Percentiles rank a stretch among this genome's conserved stretches.
phyloP scores from a whole-genome alignment of 2,113 vertebrate species.

The Chaetops frenatus region DNA sequence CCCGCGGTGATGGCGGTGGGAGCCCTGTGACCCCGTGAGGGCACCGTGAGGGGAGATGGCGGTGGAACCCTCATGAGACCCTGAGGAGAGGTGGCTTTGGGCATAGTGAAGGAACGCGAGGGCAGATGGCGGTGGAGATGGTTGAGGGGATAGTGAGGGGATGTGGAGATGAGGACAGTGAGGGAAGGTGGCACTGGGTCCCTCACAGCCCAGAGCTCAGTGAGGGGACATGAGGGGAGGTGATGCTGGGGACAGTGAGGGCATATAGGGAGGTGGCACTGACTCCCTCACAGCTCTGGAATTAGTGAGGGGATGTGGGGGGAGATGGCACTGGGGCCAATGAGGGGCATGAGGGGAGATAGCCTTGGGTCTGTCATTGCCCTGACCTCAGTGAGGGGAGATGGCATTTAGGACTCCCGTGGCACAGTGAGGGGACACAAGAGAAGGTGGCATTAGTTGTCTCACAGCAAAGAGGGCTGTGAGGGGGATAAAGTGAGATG shows the following conservation, averaged over 20 bases:
- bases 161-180: not conserved
- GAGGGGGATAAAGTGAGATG: not conserved
- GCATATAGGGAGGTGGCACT: not conserved
- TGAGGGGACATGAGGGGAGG: not conserved
- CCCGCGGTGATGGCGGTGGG: not conserved
- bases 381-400: not conserved
- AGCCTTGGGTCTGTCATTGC: not conserved
- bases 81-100: too few species aligned
- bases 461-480: not conserved
- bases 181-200: not conserved
- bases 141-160: not conserved
- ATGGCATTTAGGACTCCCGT: not conserved
- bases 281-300: not conserved
- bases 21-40: not conserved
- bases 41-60: not conserved
- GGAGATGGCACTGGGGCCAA: not conserved
- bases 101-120: not conserved
- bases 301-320: not conserved
- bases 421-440: not conserved
- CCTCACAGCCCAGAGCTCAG: not conserved
- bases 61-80: too few species aligned
- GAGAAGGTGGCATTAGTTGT: not conserved
- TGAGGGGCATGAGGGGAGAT: not conserved
- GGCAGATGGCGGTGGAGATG: not conserved
- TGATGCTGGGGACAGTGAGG: not conserved